These are phyloP conservation scores for Centroberyx gerrardi DNA, from an alignment of 2,797 vertebrate genomes.

Conservation along the genomic window DNA sequence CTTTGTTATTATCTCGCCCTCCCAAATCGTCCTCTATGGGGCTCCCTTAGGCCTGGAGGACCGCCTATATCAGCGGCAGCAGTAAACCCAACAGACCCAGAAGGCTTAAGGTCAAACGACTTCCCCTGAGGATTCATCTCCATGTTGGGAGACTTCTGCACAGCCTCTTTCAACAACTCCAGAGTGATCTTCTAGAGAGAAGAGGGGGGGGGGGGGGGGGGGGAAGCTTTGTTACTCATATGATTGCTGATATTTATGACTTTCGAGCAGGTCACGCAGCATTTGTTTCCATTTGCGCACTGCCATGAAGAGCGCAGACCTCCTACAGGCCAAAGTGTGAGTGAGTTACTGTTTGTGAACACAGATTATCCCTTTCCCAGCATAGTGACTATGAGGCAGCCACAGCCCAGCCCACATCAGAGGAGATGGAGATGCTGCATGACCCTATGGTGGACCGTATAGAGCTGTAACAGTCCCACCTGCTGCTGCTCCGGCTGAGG, in stretches of 20 bases:
- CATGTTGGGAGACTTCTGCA: neutral
- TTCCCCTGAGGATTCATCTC: neutral
- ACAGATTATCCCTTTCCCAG: neutral
- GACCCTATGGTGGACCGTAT: neutral
- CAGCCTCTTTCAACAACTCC: neutral
- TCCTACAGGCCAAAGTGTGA: no score
- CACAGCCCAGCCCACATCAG: constrained; percentile 7
- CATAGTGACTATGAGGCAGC: neutral
- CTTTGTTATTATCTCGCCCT: neutral
- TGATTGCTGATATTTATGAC: neutral
- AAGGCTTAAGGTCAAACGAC: neutral
- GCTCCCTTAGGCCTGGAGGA: neutral
- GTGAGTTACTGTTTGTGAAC: no score
- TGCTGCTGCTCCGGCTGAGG: constrained; percentile 59
- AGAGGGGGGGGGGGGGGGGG: no score
- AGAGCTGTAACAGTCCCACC: constrained; percentile 42
- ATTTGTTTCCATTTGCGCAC: neutral
- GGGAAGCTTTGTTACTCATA: no score
- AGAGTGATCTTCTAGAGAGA: neutral
- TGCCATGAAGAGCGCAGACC: neutral
- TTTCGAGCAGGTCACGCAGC: neutral
- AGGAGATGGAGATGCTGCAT: neutral
- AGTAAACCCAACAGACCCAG: constrained; percentile 11
- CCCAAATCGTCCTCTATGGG: neutral
- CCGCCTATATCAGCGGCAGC: neutral